These are phyloP conservation scores for Seladonia tumulorum DNA, from an alignment of 2,888 invertebrate genomes.

Conservation along the genomic window DNA sequence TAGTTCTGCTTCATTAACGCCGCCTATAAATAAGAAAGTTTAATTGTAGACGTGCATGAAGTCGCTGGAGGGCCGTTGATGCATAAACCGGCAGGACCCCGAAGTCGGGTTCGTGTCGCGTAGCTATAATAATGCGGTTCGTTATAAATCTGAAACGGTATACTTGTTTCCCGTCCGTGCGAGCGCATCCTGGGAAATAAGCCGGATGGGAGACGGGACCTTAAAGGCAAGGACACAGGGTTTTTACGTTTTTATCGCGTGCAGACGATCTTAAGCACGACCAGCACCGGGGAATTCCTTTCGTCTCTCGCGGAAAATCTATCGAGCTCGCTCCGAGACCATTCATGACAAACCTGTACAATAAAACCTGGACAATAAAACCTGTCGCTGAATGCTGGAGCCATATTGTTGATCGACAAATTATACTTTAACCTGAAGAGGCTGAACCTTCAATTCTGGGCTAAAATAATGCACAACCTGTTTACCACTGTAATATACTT, in stretches of 20 bases:
- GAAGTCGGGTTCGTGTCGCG: conserved; percentile 32
- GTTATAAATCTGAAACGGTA: conserved; percentile 45
- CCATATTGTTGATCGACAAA: not conserved
- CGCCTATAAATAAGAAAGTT: not conserved
- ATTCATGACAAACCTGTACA: conserved; percentile 5
- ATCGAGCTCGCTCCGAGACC: conserved; percentile 13
- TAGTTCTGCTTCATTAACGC: not conserved
- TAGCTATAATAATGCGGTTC: conserved; percentile 33
- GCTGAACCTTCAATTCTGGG: not conserved
- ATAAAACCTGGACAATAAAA: not conserved
- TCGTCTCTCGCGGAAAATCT: conserved; percentile 20
- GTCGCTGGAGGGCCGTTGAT: not conserved
- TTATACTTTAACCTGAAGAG: not conserved
- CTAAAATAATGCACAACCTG: not conserved
- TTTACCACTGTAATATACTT: not conserved
- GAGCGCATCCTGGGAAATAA: conserved; percentile 56
- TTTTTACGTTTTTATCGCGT: conserved; percentile 58
- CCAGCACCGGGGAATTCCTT: conserved; percentile 9
- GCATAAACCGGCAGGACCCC: not conserved
- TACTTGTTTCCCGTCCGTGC: conserved; percentile 30
- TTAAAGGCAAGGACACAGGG: conserved; percentile 54
- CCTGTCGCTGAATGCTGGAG: not conserved
- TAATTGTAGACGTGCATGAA: not conserved
- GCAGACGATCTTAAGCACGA: conserved; percentile 47
- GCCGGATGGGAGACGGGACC: conserved; percentile 37